Conservation (phyloP, 2,888 invertebrate species). For the Drosophila greeni region DNA sequence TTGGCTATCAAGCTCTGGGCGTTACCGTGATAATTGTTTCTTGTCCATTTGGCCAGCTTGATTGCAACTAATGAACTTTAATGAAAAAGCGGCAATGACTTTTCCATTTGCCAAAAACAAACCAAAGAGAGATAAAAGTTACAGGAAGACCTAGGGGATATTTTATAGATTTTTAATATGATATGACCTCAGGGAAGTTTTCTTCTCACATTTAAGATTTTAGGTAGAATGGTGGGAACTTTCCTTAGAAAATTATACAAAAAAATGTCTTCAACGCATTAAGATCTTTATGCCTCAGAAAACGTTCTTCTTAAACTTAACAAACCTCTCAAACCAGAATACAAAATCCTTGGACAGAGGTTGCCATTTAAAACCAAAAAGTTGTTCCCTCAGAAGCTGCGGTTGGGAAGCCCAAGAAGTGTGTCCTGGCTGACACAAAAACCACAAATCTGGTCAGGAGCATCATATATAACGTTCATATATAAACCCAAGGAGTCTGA, state of each 20-base stretch:
- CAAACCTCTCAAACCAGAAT: constrained; percentile 5
- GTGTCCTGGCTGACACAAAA: constrained; percentile 29
- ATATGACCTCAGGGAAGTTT: not conserved
- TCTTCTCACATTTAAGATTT: not conserved
- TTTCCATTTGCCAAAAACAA: constrained; percentile 17
- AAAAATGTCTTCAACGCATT: not conserved
- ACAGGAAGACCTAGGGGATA: not conserved
- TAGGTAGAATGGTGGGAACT: not conserved
- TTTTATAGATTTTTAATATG: constrained; percentile 9
- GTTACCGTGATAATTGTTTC: constrained; percentile 74
- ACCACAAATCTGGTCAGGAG: constrained; percentile 40
- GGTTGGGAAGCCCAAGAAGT: constrained; percentile 38
- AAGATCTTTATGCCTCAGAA: not conserved
- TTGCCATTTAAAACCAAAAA: constrained; percentile 4
- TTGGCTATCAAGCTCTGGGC: constrained; percentile 41
- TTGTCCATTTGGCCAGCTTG: constrained; percentile 70
- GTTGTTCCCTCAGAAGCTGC: constrained; percentile 30
- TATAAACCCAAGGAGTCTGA: constrained; percentile 5
- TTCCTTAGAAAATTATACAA: not conserved
- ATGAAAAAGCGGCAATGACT: constrained; percentile 58
- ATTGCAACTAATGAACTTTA: constrained; percentile 73
- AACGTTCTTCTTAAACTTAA: not conserved
- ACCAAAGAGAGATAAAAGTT: constrained; percentile 1
- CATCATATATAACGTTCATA: not conserved
- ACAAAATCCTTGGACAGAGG: constrained; percentile 11